These are phyloP conservation scores for Ambastaia sidthimunki DNA, from an alignment of 2,797 vertebrate species.

Conservation along the genomic window DNA sequence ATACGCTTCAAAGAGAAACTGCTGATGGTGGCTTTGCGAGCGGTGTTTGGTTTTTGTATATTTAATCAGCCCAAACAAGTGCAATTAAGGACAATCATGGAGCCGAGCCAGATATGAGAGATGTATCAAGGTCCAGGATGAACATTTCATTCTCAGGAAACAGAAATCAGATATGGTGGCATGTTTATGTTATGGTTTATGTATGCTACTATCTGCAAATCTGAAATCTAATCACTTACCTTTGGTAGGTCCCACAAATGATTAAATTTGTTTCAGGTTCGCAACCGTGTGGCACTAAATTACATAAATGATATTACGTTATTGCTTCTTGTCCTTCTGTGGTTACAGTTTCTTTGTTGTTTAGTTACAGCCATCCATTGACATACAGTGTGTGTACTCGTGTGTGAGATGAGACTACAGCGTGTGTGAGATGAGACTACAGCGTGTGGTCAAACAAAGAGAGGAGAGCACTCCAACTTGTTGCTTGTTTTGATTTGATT, in stretches of 20 bases:
- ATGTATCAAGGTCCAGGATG: background rate
- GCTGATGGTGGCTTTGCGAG: background rate
- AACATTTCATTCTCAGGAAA: constrained; percentile 27
- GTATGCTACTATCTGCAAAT: constrained; percentile 10
- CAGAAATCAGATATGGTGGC: constrained; percentile 1
- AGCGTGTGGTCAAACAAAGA: constrained; percentile 44
- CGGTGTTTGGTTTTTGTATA: background rate
- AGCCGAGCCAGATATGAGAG: background rate
- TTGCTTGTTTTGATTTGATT: constrained; percentile 81
- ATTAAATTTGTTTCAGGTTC: constrained; percentile 22
- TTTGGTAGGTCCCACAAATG: constrained; percentile 2
- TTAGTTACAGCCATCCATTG: constrained; percentile 30
- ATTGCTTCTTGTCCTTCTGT: constrained; percentile 16
- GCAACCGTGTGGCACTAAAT: constrained; percentile 24
- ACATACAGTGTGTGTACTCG: background rate
- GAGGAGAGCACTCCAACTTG: constrained; percentile 67
- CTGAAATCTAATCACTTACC: background rate
- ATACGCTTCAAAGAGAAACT: background rate
- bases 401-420: constrained; percentile 22
- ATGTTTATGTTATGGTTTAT: background rate
- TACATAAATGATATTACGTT: constrained; percentile 40
- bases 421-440: constrained; percentile 16
- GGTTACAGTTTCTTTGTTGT: constrained; percentile 39
- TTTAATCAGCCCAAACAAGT: constrained; percentile 29
- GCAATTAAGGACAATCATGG: constrained; percentile 8